These are phyloP conservation scores for Otolemur crassicaudatus DNA, from an alignment of 2,797 vertebrate genomes.

Conservation along the genomic window DNA sequence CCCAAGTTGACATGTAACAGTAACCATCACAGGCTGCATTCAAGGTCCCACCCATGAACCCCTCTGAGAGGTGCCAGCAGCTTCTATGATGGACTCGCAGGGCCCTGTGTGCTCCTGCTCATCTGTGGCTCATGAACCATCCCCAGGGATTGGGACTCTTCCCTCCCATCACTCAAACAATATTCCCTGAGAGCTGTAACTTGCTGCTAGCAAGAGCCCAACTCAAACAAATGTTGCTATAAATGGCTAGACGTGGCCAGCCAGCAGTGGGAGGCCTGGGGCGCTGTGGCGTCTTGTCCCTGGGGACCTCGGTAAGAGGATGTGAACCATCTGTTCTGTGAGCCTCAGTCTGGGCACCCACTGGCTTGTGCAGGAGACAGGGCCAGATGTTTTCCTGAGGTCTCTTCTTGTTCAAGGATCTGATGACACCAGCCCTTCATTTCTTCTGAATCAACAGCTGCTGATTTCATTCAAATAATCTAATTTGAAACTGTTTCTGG, in stretches of 20 bases:
- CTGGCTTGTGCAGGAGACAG: neutral
- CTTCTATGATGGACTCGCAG: rapidly evolving
- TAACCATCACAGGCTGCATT: rapidly evolving
- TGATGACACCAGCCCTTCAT: neutral
- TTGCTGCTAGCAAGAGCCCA: neutral
- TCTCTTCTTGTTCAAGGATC: neutral
- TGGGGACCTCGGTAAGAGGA: neutral
- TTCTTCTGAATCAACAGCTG: conserved; percentile 62
- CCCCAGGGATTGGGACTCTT: neutral
- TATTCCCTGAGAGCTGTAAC: rapidly evolving
- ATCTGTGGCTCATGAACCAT: rapidly evolving
- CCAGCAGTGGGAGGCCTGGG: neutral
- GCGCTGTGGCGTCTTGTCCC: neutral
- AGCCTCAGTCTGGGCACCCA: neutral
- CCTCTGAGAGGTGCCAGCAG: neutral
- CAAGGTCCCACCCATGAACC: neutral
- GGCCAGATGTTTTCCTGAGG: conserved; percentile 41
- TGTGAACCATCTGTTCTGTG: neutral
- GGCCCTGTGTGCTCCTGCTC: no score
- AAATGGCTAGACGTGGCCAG: neutral
- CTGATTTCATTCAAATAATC: conserved; percentile 56
- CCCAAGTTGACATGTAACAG: rapidly evolving
- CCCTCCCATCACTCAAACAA: no score
- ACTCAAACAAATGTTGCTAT: neutral
- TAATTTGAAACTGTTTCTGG: conserved; percentile 62